Percentiles rank a stretch among this genome's conserved stretches.
Evolutionary conservation across 1,140 invertebrate species (phyloP).

Genomic region (Scaptomyza pallida): DNA sequence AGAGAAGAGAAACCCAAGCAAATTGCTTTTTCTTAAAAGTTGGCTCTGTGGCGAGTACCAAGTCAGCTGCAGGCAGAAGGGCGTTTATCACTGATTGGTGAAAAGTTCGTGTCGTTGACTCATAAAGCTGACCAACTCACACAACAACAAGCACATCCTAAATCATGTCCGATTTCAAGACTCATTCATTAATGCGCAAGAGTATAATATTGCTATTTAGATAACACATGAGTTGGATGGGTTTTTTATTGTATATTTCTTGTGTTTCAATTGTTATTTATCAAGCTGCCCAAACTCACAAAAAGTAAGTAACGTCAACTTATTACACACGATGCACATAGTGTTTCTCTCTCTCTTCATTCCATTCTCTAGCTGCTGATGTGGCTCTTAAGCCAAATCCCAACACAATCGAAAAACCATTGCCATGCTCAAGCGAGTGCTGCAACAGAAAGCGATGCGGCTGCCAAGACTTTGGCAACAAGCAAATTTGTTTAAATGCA

Average conservation of each 20-base stretch:
- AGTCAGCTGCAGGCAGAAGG: constrained; percentile 1
- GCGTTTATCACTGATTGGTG: too few species aligned
- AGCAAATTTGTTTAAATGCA: constrained; percentile 27
- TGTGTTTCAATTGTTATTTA: neutral
- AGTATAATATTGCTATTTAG: neutral
- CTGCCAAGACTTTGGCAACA: constrained; percentile 16
- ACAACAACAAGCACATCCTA: neutral
- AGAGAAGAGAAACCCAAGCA: constrained; percentile 9
- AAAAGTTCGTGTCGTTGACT: neutral
- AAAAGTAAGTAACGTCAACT: neutral
- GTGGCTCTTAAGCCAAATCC: constrained; percentile 10
- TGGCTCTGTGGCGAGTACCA: constrained; percentile 30
- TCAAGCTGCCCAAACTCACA: neutral
- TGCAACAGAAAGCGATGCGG: neutral
- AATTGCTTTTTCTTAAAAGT: constrained; percentile 35
- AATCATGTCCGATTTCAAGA: neutral
- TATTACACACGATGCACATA: constrained; percentile 4
- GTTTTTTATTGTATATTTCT: neutral
- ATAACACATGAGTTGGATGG: neutral
- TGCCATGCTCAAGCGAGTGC: neutral
- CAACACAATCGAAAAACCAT: neutral
- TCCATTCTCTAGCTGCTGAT: neutral
- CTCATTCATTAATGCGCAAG: neutral
- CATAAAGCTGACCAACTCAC: neutral
- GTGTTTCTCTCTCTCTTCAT: neutral